Conservation (phyloP, 2,888 invertebrate genomes). For the Andrena chrysosceles region DNA sequence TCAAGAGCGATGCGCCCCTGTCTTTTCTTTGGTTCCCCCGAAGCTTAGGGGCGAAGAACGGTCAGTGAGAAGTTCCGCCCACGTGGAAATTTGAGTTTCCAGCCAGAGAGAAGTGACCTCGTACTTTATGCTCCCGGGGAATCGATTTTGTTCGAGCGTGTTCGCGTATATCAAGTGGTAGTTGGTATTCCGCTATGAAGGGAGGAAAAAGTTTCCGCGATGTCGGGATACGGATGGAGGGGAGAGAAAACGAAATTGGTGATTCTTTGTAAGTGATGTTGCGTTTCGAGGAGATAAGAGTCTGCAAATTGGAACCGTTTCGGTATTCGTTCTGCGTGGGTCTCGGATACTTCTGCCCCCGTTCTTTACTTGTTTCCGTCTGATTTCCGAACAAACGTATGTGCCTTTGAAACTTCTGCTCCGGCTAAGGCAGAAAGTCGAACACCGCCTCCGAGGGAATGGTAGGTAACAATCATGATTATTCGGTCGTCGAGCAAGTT, state of each 20-base stretch:
- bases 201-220: constrained; percentile 52
- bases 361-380: constrained; percentile 48
- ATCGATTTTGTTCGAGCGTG: constrained; percentile 60
- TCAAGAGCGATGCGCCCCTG: background rate
- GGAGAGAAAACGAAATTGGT: constrained; percentile 54
- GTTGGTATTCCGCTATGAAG: constrained; percentile 63
- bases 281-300: constrained; percentile 52
- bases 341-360: constrained; percentile 48
- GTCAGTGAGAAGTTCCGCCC: constrained; percentile 37
- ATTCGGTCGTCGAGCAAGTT: background rate
- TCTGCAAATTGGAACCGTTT: constrained; percentile 53
- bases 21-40: background rate
- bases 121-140: constrained; percentile 53
- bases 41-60: background rate
- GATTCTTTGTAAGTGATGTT: constrained; percentile 64
- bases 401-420: constrained; percentile 29
- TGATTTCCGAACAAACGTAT: constrained; percentile 43
- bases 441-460: background rate
- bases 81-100: constrained; percentile 38
- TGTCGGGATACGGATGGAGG: background rate
- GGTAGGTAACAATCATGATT: constrained; percentile 13
- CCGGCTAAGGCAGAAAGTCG: background rate
- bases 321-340: constrained; percentile 50
- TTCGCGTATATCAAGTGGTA: constrained; percentile 55
- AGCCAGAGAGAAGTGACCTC: constrained; percentile 34